Evolutionary conservation across 2,113 vertebrate species (phyloP), one percentile per base, ranked within the genome.

Genomic region (Alethe castanea): DNA sequence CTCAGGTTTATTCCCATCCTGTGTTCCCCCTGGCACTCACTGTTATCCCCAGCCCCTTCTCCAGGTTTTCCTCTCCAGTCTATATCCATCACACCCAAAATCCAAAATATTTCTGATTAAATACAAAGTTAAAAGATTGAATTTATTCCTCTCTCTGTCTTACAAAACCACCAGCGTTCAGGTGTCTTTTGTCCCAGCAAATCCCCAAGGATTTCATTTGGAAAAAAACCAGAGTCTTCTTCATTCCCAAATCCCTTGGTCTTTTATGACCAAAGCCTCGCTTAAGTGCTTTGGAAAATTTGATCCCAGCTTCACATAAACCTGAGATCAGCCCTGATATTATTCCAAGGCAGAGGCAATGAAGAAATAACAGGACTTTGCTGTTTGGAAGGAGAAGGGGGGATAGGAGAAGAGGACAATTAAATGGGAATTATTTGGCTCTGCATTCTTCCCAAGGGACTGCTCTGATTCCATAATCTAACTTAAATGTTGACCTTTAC

Each of bases 391-490:
- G 23, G 50, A 76, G 47, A 8, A 20, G 17, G 12, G 17, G 72
- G 48, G 31, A 8, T 29, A 14, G 87, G 9, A 86, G 66, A 62
- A 62, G 36, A 78, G 28, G 56, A 88, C 93, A 90, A 84, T 96
- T 81, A 96, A 93, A 92, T 8, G 33, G 88, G 92, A 94, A 95
- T 94, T 81, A 64, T 74, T 93, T 88, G 72, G 72, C 81, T 88
- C 57, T 19, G 60, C 5, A 38, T 19, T 62, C 33, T 4, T 52
- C 94, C 48, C 90, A 8, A 19, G 81, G 93, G 96, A 57, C 44
- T 5, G 60, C 71, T 90, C 88, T 65, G 93, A 67, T 84, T 86
- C 71, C 48, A 5, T 64, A 95, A 96, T 86, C 93, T 71, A 8
- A 84, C 72, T 78, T 31, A 20, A 92, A 52, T 4, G 8, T 17